phyloP scores from a whole-genome alignment of 1,140 invertebrate genomes.

The Penaeus vannamei region DNA sequence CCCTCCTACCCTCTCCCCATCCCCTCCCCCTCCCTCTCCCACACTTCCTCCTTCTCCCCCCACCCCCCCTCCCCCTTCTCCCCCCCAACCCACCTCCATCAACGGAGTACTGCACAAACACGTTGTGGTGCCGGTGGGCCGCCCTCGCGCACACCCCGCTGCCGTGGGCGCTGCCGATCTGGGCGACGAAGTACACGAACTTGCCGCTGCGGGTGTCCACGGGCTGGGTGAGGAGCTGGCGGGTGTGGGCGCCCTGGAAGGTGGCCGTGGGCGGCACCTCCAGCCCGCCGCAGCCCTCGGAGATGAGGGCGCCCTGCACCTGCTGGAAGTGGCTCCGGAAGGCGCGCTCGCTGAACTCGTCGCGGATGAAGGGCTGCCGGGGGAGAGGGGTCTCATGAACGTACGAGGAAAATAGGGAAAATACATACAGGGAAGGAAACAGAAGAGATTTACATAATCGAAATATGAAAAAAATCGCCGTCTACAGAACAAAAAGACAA shows the following conservation, averaged over 20 bases:
- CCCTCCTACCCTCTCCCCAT: too few relatives aligned
- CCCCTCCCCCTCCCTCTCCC: too few relatives aligned
- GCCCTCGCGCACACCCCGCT: slow-evolving; percentile 42
- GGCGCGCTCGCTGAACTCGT: slow-evolving; percentile 70
- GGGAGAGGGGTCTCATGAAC: neutral
- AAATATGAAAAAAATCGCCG: too few relatives aligned
- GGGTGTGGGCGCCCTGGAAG: slow-evolving; percentile 70
- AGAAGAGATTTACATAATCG: too few relatives aligned
- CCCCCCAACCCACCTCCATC: slow-evolving; percentile 50
- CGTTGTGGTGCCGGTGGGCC: slow-evolving; percentile 56
- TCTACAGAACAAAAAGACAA: too few relatives aligned
- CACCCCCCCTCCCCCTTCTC: neutral
- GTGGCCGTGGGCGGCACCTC: slow-evolving; percentile 70
- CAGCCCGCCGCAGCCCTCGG: slow-evolving; percentile 69
- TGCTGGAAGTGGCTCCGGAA: slow-evolving; percentile 70
- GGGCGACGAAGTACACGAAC: slow-evolving; percentile 68
- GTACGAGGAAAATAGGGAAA: neutral
- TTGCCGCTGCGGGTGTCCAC: slow-evolving; percentile 72
- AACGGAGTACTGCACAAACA: slow-evolving; percentile 64
- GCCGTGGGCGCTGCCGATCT: slow-evolving; percentile 54
- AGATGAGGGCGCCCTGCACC: slow-evolving; percentile 70
- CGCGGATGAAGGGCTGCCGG: slow-evolving; percentile 71
- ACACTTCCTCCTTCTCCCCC: too few relatives aligned
- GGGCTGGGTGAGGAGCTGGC: slow-evolving; percentile 70
- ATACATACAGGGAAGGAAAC: too few relatives aligned